Evolutionary conservation across 1,140 invertebrate species (phyloP).

Genomic region (Saccostrea glomerata): DNA sequence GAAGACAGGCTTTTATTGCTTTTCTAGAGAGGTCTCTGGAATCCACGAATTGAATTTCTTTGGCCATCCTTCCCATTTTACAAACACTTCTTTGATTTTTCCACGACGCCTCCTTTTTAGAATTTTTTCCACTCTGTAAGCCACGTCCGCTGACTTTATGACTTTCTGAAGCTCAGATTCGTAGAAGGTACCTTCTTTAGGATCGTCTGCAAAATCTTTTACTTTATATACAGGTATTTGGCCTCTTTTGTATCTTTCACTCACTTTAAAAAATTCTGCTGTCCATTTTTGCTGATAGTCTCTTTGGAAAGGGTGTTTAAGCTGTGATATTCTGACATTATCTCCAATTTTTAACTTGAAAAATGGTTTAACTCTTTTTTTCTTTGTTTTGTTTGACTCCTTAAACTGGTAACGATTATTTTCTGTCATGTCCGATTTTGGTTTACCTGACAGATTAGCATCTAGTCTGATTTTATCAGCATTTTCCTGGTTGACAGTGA

Average conservation of each 20-base stretch:
- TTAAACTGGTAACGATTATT: not conserved
- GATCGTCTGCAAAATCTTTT: constrained; percentile 35
- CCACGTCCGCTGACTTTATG: not conserved
- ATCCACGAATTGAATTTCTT: constrained; percentile 4
- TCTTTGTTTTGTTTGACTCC: not conserved
- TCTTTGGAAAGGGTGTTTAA: constrained; percentile 43
- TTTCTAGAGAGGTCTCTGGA: not conserved
- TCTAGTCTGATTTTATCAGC: not conserved
- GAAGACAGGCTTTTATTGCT: not conserved
- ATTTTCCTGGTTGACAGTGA: not conserved
- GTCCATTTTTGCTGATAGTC: constrained; percentile 55
- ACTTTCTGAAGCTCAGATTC: constrained; percentile 30
- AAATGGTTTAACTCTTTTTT: not conserved
- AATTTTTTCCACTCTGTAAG: constrained; percentile 36
- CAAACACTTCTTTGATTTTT: constrained; percentile 18
- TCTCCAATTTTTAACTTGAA: constrained; percentile 50
- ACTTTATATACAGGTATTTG: constrained; percentile 44
- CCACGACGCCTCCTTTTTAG: constrained; percentile 27
- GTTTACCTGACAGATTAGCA: not conserved
- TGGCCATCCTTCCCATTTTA: constrained; percentile 15
- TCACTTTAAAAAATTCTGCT: constrained; percentile 51
- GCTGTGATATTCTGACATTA: constrained; percentile 43
- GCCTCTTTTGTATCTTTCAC: constrained; percentile 9
- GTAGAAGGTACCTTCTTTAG: not conserved
- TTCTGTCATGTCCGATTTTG: not conserved